A percentile compares a stretch with the other conserved stretches of the same genome.
Evolutionary conservation across 2,888 invertebrate species (phyloP).

Genomic region (Trichacis sp.): DNA sequence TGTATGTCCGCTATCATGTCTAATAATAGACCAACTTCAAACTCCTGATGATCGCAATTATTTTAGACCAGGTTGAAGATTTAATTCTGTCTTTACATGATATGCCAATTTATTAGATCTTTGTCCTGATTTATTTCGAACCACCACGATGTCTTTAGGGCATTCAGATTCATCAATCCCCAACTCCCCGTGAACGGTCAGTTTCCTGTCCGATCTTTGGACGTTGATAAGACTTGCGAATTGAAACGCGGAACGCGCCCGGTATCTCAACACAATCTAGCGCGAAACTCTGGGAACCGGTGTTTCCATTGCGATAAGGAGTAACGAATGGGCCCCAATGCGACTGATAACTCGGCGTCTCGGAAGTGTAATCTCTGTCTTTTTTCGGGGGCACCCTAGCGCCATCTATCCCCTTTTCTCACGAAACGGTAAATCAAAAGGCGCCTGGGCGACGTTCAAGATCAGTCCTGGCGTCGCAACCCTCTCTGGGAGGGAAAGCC

Average conservation of each 20-base stretch:
- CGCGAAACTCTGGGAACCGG: slow-evolving; percentile 13
- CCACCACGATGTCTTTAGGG: slow-evolving; percentile 4
- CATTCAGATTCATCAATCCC: background rate
- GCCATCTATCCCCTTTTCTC: no score
- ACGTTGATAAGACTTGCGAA: slow-evolving; percentile 21
- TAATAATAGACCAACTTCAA: no score
- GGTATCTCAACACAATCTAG: slow-evolving; percentile 22
- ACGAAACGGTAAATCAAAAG: no score
- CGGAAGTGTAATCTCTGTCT: no score
- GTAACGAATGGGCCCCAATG: no score
- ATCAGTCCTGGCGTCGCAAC: background rate
- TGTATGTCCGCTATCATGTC: no score
- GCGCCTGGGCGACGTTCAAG: no score
- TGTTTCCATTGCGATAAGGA: background rate
- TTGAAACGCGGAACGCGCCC: slow-evolving; percentile 22
- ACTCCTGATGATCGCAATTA: no score
- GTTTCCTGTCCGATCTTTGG: slow-evolving; percentile 19
- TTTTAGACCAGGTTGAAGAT: no score
- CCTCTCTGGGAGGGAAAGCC: background rate
- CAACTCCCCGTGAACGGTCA: background rate
- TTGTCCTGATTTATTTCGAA: slow-evolving; percentile 1
- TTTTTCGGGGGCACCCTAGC: no score
- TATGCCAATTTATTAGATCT: slow-evolving; percentile 18
- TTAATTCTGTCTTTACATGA: background rate
- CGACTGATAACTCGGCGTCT: no score